Base-by-base conservation (phyloP, 2,113 vertebrate genomes). In the Stigmatopora nigra region DNA sequence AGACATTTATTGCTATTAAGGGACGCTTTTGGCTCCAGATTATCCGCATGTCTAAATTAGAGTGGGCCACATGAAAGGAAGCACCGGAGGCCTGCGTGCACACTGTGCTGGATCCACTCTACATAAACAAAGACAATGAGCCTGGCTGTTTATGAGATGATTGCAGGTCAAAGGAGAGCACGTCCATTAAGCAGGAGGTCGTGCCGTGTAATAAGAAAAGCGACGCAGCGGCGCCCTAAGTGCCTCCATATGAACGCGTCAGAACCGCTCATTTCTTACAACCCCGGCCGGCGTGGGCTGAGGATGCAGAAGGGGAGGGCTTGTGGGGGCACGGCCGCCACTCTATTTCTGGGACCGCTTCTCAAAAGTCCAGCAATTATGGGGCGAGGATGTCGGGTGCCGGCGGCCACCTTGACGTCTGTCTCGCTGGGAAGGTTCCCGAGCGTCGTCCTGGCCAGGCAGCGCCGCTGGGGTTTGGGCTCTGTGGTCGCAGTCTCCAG, bases 351-450 rank as follows among this genome's bases (percentile, higher is more conserved):
- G 85, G 72, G 80, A 80, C 70, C 68, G 81, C 80, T 65, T 84
- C 76, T 86, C 76, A 79, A 85, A 86, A 89, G 86, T 89, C 87
- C 80, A 80, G 85, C 88, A 89, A 90, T 91, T 90, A 91, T 89
- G 88, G 85, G 83, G 84, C 78, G 79, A 89, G 88, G 69, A 62
- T 82, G 72, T 85, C 75, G 84, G 84, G 85, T 84, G 85, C 85
- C 78, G 83, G 76, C 25, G 82, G 87, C 88, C 89, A 91, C 89
- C 89, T 91, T 89, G 88, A 89, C 88, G 88, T 89, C 88, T 85
- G 86, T 90, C 88, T 86, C 84, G 82, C 83, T 86, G 84, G 88
- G 85, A 87, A 84, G 84, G 86, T 85, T 87, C 82, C 77, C 69
- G 75, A 84, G 84, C 77, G 64, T 84, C 82, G 77, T 86, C 77